Evolutionary conservation across 2,113 vertebrate genomes (phyloP), one percentile per base, ranked within the genome.

Genomic region (Triplophysa dalaica): DNA sequence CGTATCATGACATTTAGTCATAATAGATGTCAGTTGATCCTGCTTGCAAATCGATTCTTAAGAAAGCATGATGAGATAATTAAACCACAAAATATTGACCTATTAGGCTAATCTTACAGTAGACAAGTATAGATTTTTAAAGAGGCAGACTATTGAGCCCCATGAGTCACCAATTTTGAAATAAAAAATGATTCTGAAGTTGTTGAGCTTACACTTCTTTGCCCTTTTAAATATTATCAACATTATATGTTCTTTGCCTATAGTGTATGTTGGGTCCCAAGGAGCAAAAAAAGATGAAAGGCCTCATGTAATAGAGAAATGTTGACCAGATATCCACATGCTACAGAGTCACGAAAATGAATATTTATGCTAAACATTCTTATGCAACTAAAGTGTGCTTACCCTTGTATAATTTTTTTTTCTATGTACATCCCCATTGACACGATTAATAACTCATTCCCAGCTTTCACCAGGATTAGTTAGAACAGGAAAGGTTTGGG

Each of bases 391-490:
- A 56, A 21, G 19, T 26, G 54, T n/a, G 50, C 10, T 70, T 38
- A 45, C 9, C 8, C 43, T 45, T 45, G 8, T 45, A 45, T 9
- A 45, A 9, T 48, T 19, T 6, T n/a, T 60, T 38, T 65, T 70
- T 73, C 8, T 63, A 38, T 22, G 22, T 56, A 33, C 14, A 61
- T 54, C 82, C 65, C 81, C 84, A 80, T 81, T 88, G 86, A 85
- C 86, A 85, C 88, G 89, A 92, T 91, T 91, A 91, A 80, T 87
- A 87, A 89, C 85, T 89, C 86, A 81, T 81, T 87, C 91, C 87
- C 85, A 88, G 87, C 86, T 90, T 92, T 90, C 86, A 81, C 77
- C 79, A 89, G 54, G 90, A 90, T 91, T 88, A 89, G 89, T 90
- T 90, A 91, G 86, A 89, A 88, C 90, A 50, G 88, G 78, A 66